Percentiles rank a stretch among this genome's conserved stretches.
These are phyloP conservation scores for Rhynchopsitta pachyrhyncha DNA, from an alignment of 2,113 vertebrate species.

Conservation along the genomic window DNA sequence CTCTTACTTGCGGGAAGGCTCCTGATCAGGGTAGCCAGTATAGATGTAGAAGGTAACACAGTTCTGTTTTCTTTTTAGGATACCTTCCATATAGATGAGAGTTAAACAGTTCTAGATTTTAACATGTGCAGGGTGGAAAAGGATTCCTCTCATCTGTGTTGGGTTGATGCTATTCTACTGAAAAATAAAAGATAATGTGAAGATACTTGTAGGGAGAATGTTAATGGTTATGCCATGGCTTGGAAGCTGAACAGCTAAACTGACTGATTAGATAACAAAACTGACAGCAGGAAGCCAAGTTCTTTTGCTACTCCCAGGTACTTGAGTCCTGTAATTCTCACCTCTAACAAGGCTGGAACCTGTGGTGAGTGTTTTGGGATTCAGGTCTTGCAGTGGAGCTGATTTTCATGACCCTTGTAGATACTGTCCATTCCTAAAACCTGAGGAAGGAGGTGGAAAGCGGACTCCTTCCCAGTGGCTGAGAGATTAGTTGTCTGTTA, in stretches of 20 bases:
- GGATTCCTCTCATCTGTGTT: background rate
- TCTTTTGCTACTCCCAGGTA: background rate
- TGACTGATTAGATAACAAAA: background rate
- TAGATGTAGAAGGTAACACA: background rate
- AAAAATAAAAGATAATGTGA: background rate
- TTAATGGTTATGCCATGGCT: background rate
- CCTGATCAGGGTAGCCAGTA: background rate
- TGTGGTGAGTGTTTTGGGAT: background rate
- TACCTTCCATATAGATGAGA: background rate
- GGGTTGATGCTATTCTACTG: background rate
- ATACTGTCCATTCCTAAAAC: background rate
- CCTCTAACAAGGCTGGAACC: background rate
- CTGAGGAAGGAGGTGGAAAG: background rate
- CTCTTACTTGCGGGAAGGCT: background rate
- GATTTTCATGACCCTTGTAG: background rate
- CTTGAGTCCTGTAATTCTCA: background rate
- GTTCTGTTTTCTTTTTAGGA: background rate
- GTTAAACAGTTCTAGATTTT: background rate
- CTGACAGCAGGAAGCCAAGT: background rate
- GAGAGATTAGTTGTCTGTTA: background rate
- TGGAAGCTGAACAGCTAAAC: background rate
- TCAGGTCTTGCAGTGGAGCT: background rate
- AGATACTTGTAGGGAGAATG: background rate
- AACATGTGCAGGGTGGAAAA: background rate
- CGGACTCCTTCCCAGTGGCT: background rate